Base-by-base conservation (phyloP, 2,113 vertebrate genomes). In the Datnioides undecimradiatus region DNA sequence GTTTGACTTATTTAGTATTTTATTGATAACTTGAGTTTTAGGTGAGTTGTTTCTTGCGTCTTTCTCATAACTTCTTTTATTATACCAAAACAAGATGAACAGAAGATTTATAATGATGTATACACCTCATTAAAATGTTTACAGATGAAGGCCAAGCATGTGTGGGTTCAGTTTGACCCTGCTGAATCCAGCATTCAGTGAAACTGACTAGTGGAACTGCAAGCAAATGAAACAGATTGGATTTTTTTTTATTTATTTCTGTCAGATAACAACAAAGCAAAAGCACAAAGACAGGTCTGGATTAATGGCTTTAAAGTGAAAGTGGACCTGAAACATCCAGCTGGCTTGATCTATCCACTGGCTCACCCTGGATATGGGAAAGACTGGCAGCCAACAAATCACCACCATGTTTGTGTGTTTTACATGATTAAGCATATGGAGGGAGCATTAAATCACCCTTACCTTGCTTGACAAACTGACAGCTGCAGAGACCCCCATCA, bases 391-490 rank as follows among this genome's bases (percentile, higher is more conserved):
- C 87, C 87, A 86, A 88, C 90, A 90, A 89, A 89, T 88, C 90
- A 88, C 76, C 63, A 55, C 65, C 63, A 58, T 88, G 87, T 83
- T 70, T 83, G 79, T 89, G 85, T 89, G 83, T 90, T 89, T 89
- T 89, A 90, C 88, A 89, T 90, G 87, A 87, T 89, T 82, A 90
- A 88, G 71, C 83, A 88, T 86, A 82, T 88, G 83, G 81, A 80
- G 57, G 33, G 64, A 73, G 76, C 77, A 64, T 87, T 88, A 87
- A 80, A 88, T 91, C 85, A 79, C 21, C 66, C 58, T 36, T 74
- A 73, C 73, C 78, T 85, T 69, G 65, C 82, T 76, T 84, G 72
- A 79, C 80, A 83, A 80, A 70, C 55, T 83, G 81, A 75, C 80
- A 80, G 82, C 86, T 60, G 52, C 36, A 38, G n/a, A 71, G 66